Conservation (phyloP, 2,888 invertebrate genomes). For the Pachydiplax longipennis region DNA sequence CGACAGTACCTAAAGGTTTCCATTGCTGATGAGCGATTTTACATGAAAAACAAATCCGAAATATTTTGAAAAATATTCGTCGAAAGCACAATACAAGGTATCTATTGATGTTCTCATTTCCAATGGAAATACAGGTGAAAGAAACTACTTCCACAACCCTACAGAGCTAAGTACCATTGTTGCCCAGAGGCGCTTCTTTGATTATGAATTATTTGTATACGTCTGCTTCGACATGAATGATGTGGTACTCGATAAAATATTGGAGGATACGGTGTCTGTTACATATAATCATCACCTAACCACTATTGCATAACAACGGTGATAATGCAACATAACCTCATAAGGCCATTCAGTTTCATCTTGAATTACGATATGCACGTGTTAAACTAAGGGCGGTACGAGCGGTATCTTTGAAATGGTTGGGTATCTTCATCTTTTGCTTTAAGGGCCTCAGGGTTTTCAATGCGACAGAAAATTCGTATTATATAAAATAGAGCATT, state of each 20-base stretch:
- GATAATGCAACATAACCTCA: slow-evolving; percentile 14
- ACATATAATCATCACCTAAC: neutral
- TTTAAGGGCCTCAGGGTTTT: too few relatives aligned
- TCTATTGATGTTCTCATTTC: neutral
- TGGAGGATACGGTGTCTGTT: neutral
- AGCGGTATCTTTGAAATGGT: neutral
- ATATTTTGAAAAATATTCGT: neutral
- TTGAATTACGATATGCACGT: slow-evolving; percentile 8
- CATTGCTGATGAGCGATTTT: neutral
- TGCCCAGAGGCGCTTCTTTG: neutral
- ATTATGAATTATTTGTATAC: neutral
- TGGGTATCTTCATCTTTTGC: too few relatives aligned
- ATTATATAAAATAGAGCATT: too few relatives aligned
- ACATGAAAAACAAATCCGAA: neutral
- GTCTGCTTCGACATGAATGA: neutral
- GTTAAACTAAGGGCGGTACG: neutral
- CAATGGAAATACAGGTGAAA: neutral
- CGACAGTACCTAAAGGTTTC: neutral
- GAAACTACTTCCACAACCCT: neutral
- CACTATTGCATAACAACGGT: slow-evolving; percentile 7
- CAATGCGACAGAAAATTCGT: too few relatives aligned
- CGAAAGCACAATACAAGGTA: neutral
- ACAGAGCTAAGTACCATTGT: neutral
- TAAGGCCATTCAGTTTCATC: slow-evolving; percentile 15
- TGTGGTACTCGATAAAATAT: neutral